Percentiles rank a stretch among this genome's conserved stretches.
These are phyloP conservation scores for Heterohyrax brucei DNA, from an alignment of 2,797 vertebrate genomes.

Conservation along the genomic window DNA sequence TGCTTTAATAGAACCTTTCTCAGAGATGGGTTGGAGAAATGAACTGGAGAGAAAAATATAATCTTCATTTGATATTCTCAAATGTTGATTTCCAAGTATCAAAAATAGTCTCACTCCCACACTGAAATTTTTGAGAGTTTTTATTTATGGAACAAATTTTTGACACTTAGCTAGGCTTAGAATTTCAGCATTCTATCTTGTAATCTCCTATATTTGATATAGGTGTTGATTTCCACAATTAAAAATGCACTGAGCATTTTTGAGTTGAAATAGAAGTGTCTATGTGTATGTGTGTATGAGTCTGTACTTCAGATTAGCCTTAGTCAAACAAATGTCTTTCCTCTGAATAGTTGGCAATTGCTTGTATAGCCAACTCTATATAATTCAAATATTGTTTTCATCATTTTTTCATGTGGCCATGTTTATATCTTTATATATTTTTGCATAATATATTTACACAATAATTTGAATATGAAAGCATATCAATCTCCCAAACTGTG, in stretches of 20 bases:
- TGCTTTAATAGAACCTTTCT: conserved; percentile 18
- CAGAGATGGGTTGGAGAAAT: conserved; percentile 24
- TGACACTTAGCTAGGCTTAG: conserved; percentile 48
- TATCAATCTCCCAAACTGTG: background rate
- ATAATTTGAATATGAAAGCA: conserved; percentile 25
- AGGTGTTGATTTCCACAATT: background rate
- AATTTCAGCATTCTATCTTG: conserved; percentile 55
- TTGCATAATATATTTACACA: conserved; percentile 2
- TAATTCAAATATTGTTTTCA: conserved; percentile 12
- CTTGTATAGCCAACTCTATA: background rate
- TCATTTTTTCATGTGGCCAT: conserved; percentile 43
- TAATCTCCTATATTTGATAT: background rate
- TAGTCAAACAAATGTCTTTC: conserved; percentile 48
- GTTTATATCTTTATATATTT: background rate
- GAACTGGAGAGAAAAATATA: conserved; percentile 37
- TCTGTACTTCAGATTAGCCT: background rate
- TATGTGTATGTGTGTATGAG: background rate
- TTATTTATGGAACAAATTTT: conserved; percentile 63
- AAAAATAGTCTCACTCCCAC: conserved; percentile 46
- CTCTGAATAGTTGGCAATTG: background rate
- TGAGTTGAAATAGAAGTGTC: background rate
- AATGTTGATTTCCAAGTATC: conserved; percentile 60
- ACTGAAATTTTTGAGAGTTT: background rate
- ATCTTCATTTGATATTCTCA: conserved; percentile 42
- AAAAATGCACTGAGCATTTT: conserved; percentile 48